Percentiles rank a stretch among this genome's conserved stretches.
Conservation (phyloP, 2,797 vertebrate species). For the Lerista edwardsae region DNA sequence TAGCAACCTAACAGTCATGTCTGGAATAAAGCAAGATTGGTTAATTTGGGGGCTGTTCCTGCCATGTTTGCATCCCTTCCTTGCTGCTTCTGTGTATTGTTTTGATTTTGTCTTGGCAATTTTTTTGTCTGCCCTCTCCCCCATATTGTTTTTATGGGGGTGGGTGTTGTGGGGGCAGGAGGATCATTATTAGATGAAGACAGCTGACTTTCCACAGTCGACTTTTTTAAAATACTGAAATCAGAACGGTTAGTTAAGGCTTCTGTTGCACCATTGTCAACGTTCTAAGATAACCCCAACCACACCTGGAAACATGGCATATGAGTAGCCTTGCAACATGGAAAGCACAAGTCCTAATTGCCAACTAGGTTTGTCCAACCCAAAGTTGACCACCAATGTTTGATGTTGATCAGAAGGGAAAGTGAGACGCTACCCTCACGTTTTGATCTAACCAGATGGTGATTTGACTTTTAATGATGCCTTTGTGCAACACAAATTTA, state of each 20-base stretch:
- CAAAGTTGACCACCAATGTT: neutral
- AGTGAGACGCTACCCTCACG: slow-evolving; percentile 38
- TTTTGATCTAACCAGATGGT: slow-evolving; percentile 29
- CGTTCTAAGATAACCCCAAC: too few relatives aligned
- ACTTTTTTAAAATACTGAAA: neutral
- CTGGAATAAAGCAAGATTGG: neutral
- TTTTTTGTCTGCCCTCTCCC: neutral
- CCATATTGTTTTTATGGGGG: neutral
- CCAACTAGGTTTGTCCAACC: neutral
- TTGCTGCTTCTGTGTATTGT: too few relatives aligned
- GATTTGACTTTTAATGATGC: slow-evolving; percentile 35
- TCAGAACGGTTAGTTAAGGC: too few relatives aligned
- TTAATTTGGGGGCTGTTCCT: neutral
- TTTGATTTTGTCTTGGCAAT: too few relatives aligned
- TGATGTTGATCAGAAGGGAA: slow-evolving; percentile 35
- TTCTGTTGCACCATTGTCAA: too few relatives aligned
- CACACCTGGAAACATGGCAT: neutral
- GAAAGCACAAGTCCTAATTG: neutral
- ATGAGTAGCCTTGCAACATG: too few relatives aligned
- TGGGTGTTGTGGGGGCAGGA: neutral
- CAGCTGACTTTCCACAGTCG: neutral
- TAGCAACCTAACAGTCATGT: neutral
- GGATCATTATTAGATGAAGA: neutral
- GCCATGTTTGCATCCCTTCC: neutral
- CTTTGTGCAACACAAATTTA: slow-evolving; percentile 23